phyloP scores from a whole-genome alignment of 2,113 vertebrate genomes.

The Anguilla rostrata region DNA sequence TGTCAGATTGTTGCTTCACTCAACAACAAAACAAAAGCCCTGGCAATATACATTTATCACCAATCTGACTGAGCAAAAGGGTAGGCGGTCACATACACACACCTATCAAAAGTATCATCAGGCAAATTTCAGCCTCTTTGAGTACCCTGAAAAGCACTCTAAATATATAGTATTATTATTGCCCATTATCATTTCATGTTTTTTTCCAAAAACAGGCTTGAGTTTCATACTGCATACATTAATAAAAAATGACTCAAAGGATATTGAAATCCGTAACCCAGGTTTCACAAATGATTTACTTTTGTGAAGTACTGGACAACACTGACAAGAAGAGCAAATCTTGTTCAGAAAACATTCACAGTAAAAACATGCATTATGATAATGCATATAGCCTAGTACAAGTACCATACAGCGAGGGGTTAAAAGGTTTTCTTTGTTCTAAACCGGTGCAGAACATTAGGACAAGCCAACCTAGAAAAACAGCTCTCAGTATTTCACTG shows the following conservation, averaged over 20 bases:
- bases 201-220: no score
- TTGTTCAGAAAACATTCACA: neutral
- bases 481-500: neutral
- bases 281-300: neutral
- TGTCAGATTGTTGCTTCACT: no score
- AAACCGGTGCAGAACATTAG: neutral
- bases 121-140: no score
- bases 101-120: neutral
- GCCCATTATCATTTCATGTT: no score
- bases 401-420: neutral
- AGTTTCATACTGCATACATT: neutral
- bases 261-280: neutral
- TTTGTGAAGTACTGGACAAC: neutral
- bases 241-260: neutral
- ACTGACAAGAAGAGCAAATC: neutral
- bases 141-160: no score
- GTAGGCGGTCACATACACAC: neutral
- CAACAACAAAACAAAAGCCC: no score
- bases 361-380: neutral
- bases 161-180: no score
- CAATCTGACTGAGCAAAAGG: neutral
- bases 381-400: neutral
- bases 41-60: neutral
- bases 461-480: neutral
- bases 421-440: neutral